Conservation (phyloP, 2,113 vertebrate species). For the Anarhynchus alexandrinus region DNA sequence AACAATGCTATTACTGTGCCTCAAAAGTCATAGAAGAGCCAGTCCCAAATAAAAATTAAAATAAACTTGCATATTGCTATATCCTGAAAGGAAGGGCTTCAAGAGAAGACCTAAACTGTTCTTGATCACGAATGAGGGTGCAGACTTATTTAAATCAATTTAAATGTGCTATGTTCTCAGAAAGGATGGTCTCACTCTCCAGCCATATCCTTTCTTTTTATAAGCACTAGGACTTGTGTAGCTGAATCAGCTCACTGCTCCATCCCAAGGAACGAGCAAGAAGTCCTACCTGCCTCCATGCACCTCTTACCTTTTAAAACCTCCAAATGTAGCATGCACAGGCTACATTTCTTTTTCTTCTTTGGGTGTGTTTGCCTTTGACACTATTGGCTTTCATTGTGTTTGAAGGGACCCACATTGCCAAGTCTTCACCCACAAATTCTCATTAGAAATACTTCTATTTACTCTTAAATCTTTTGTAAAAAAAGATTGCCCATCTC, state of each 20-base stretch:
- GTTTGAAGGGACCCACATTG: neutral
- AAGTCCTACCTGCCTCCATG: neutral
- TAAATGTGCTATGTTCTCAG: neutral
- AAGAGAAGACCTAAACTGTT: neutral
- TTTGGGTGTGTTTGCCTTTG: fast-evolving
- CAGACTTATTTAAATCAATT: neutral
- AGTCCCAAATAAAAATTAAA: neutral
- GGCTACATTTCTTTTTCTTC: neutral
- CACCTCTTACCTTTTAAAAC: neutral
- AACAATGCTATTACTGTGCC: neutral
- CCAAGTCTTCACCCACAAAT: neutral
- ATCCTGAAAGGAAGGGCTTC: neutral
- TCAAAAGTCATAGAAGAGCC: neutral
- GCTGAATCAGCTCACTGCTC: neutral
- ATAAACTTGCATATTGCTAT: neutral
- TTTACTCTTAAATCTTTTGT: neutral
- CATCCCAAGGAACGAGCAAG: neutral
- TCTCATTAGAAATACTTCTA: neutral
- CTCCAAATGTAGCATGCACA: neutral
- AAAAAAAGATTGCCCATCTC: neutral
- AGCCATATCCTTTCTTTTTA: neutral
- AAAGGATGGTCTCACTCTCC: neutral
- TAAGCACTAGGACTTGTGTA: neutral
- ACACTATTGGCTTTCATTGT: neutral
- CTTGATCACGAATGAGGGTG: neutral